Percentiles rank a stretch among this genome's conserved stretches.
phyloP scores from a whole-genome alignment of 64 coral and sea anemone genomes.

The Pachyseris speciosa region DNA sequence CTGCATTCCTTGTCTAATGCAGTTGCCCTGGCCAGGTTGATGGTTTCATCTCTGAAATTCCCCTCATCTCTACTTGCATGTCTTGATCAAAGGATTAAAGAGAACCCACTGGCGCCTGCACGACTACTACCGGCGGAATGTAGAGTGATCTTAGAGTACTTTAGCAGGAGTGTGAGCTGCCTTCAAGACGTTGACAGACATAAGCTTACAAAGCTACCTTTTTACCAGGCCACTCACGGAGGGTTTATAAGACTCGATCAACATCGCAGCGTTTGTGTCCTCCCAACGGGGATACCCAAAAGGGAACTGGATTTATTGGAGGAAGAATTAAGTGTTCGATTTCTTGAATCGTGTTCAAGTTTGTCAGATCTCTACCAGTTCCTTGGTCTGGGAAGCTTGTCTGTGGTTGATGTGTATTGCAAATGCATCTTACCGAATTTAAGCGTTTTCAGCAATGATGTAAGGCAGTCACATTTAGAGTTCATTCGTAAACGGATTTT shows the following conservation, averaged over 20 bases:
- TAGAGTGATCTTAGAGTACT: conserved; percentile 15
- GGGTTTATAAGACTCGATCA: conserved; percentile 6
- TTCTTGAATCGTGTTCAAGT: neutral
- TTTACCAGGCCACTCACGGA: conserved; percentile 38
- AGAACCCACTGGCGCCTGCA: neutral
- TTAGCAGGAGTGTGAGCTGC: neutral
- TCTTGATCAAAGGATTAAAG: conserved; percentile 7
- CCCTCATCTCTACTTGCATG: conserved; percentile 2
- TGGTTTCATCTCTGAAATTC: conserved; percentile 22
- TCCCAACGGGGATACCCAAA: conserved; percentile 18
- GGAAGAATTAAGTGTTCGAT: neutral
- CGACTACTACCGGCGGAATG: neutral
- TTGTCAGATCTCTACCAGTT: conserved; percentile 9
- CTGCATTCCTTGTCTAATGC: neutral
- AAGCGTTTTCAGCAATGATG: neutral
- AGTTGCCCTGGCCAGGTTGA: neutral
- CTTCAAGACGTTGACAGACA: neutral
- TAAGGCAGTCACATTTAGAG: conserved; percentile 5
- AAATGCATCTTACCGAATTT: conserved; percentile 36
- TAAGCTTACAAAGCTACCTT: conserved; percentile 12
- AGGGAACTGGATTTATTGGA: conserved; percentile 19
- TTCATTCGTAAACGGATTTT: neutral
- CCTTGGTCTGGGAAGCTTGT: neutral
- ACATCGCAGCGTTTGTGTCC: neutral
- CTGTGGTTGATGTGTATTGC: conserved; percentile 51